Evolutionary conservation across 30 jellyfish, hydroid and myxozoan genomes (phyloP), one percentile per base, ranked within the genome.

Genomic region (Phacellophora camtschatica): DNA sequence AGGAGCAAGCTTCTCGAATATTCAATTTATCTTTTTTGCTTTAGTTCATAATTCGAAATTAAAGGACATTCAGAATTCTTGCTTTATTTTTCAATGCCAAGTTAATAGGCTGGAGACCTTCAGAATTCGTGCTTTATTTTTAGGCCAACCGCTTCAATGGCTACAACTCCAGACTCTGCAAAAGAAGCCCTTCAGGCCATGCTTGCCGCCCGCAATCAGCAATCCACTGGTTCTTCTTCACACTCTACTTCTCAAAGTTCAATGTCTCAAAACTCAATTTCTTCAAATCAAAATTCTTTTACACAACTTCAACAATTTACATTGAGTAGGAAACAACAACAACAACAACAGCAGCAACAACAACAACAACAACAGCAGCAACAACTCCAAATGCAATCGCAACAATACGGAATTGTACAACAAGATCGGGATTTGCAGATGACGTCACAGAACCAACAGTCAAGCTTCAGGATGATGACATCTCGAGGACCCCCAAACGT

Each of bases 121-220:
- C n/a, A n/a, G n/a, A n/a, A n/a, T n/a, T n/a, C n/a, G n/a, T n/a
- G n/a, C n/a, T 57, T 57, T 57, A 23, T 57, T 3, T 24, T 15
- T 61, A 78, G 87, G 67, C 86, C 55, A 59, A 70, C 5, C 49
- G 19, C 33, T 19, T 31, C 31, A 30, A 71, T 72, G 88, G 16
- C 77, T 15, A 49, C 83, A 5, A 62, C 93, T 8, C 82, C 85
- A 37, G 91, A 81, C 31, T 61, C 87, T 2, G 51, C 95, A 31
- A 81, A 82, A 45, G 85, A 83, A 32, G 94, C 92, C 0, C 50
- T 88, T 62, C 97, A 88, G 55, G 85, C 85, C 41, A 63, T 80
- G 95, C 81, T 81, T 15, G 77, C 33, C 0, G 90, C 90, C 27
- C 83, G 84, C 51, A 54, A 69, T 29, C 88, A 86, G 31, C 90